Conservation (phyloP, 2,113 vertebrate species). For the Hirundichthys speculiger region DNA sequence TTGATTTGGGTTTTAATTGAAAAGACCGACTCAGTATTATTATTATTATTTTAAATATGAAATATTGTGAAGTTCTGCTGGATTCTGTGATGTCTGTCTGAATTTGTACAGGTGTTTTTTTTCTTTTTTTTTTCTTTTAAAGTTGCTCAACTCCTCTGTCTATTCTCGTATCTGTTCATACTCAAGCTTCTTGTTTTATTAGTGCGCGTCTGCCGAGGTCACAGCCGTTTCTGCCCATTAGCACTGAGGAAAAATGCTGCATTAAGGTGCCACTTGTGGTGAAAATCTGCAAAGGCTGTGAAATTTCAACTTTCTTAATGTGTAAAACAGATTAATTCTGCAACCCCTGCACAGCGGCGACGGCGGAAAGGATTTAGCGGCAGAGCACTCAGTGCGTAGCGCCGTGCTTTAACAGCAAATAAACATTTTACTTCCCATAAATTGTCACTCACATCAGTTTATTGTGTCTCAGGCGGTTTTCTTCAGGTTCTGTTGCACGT, state of each 20-base stretch:
- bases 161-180: too few relatives aligned
- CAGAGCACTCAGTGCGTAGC: not conserved
- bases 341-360: not conserved
- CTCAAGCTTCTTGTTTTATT: too few relatives aligned
- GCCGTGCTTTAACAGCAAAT: not conserved
- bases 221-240: not conserved
- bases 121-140: too few relatives aligned
- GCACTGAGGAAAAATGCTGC: not conserved
- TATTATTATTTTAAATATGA: too few relatives aligned
- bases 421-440: not conserved
- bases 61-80: too few relatives aligned
- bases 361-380: not conserved
- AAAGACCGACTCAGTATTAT: too few relatives aligned
- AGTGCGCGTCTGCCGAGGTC: too few relatives aligned
- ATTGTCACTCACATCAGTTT: not conserved
- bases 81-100: too few relatives aligned
- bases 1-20: too few relatives aligned
- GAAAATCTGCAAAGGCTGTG: not conserved
- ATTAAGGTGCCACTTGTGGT: not conserved
- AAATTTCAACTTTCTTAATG: not conserved
- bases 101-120: too few relatives aligned
- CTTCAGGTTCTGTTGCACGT: not conserved
- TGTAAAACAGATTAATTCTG: not conserved
- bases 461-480: not conserved
- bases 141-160: too few relatives aligned